Conservation (phyloP, 92 coral and sea anemone species). For the Anthopleura xanthogrammica region DNA sequence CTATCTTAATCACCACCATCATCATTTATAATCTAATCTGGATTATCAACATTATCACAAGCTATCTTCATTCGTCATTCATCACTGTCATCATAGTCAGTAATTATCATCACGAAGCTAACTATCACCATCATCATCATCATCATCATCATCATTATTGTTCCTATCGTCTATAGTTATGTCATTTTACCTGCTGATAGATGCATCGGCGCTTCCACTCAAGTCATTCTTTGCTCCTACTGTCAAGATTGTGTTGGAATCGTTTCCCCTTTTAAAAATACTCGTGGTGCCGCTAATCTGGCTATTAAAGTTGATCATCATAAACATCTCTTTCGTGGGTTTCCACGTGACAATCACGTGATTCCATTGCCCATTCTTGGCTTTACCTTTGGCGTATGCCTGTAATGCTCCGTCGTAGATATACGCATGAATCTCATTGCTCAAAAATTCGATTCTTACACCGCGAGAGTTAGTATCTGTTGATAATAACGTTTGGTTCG, state of each 20-base stretch:
- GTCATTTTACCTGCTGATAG: slow-evolving; percentile 27
- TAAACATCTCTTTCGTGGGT: neutral
- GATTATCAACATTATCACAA: neutral
- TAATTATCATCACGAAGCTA: neutral
- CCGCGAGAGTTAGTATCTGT: slow-evolving; percentile 29
- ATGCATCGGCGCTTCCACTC: slow-evolving; percentile 35
- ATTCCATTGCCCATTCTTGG: slow-evolving; percentile 37
- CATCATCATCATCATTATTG: too few species aligned
- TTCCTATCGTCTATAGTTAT: too few species aligned
- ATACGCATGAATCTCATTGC: slow-evolving; percentile 2
- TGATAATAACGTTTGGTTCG: slow-evolving; percentile 26
- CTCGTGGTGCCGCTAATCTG: neutral
- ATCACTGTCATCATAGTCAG: neutral
- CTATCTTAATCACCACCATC: too few species aligned
- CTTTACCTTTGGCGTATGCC: slow-evolving; percentile 1
- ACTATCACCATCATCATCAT: neutral
- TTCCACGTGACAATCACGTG: slow-evolving; percentile 57
- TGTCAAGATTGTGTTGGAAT: slow-evolving; percentile 16
- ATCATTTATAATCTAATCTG: too few species aligned
- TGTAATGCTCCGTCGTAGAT: neutral
- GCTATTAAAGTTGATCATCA: slow-evolving; percentile 24
- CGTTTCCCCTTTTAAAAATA: neutral
- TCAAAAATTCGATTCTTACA: slow-evolving; percentile 16
- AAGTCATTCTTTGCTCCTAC: slow-evolving; percentile 23
- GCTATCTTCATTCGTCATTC: neutral